Conservation (phyloP, 1,140 invertebrate species). For the Scaptomyza pallida region DNA sequence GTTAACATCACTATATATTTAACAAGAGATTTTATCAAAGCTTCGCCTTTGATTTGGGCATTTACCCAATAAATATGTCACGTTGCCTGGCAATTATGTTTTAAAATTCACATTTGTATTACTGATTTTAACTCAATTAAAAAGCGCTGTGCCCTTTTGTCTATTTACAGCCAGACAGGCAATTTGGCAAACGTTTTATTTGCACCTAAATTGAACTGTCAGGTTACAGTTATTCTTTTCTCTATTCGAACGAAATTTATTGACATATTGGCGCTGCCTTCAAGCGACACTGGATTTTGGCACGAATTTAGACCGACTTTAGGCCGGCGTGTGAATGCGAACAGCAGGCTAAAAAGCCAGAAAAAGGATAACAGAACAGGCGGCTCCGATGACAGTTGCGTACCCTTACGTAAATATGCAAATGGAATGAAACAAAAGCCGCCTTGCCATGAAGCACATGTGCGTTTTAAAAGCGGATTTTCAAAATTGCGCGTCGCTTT, state of each 20-base stretch:
- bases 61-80: too few relatives aligned
- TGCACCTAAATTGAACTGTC: constrained; percentile 74
- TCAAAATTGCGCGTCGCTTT: constrained; percentile 56
- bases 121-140: neutral
- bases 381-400: constrained; percentile 7
- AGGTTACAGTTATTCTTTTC: constrained; percentile 27
- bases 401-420: constrained; percentile 57
- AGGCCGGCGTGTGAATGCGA: constrained; percentile 64
- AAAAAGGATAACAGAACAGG: neutral
- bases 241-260: constrained; percentile 56
- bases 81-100: too few relatives aligned
- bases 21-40: too few relatives aligned
- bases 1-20: too few relatives aligned
- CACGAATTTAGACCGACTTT: constrained; percentile 51
- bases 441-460: constrained; percentile 34
- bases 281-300: constrained; percentile 18
- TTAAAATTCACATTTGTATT: too few relatives aligned
- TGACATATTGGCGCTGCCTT: constrained; percentile 63
- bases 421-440: constrained; percentile 63
- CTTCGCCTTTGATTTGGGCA: too few relatives aligned
- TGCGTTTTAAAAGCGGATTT: constrained; percentile 75
- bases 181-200: constrained; percentile 22
- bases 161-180: neutral
- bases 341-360: constrained; percentile 42
- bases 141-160: neutral